Base-by-base conservation (phyloP, 1,140 invertebrate species). In the Samia ricini region DNA sequence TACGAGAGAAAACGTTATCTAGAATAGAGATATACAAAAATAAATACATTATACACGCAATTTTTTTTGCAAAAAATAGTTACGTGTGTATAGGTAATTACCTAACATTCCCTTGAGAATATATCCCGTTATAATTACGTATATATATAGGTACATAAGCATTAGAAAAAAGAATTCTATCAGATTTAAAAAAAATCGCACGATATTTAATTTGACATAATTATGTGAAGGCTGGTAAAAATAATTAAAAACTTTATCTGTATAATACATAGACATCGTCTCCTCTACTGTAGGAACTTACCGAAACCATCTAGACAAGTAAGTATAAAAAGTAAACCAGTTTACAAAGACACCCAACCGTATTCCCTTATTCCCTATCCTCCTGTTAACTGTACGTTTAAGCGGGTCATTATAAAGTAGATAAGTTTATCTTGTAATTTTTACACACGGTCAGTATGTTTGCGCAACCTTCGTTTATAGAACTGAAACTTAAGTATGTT, bases 341-440 rank as follows among this genome's bases (percentile, higher is more conserved):
- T 29, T 4, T 36, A 29, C 24, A 21, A 3, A 24, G 54, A 57
- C 56, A 57, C 26, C 24, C n/a, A 24, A 7, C 10, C 26, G 26
- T 20, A 21, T 18, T 20, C 20, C 26, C 20, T 21, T 36, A 24
- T 56, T 57, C 56, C 29, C 24, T 57, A 42, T 57, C 19, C 26
- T n/a, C 26, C 56, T 57, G 21, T 36, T 57, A 33, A 33, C 29
- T 18, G 24, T 29, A 29, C 8, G 26, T 20, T 7, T 26, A 36
- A 57, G 29, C 7, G 56, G 56, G 24, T 57, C 56, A 57, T 20
- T 36, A 29, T 36, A 36, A 42, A 29, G 24, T 57, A 29, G 56
- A 55, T 55, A 55, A 22, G n/a, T n/a, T 55, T 24, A 55, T 4
- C 19, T 52, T 12, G 19, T 52, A 8, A 23, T 24, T 8, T 4